These are phyloP conservation scores for Meloidogyne chitwoodi DNA, from an alignment of 1,140 invertebrate genomes.

Conservation along the genomic window DNA sequence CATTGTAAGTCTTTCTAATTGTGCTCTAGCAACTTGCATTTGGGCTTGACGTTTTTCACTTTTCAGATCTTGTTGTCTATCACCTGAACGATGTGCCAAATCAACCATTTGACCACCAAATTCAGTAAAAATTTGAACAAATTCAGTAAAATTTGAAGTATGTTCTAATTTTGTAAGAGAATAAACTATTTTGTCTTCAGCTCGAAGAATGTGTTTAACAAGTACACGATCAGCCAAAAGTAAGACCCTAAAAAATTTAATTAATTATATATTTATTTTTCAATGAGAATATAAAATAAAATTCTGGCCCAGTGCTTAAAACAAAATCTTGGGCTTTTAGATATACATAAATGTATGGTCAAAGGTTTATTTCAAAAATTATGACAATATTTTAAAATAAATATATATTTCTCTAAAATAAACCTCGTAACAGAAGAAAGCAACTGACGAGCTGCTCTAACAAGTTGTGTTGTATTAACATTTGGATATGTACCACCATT, in stretches of 20 bases:
- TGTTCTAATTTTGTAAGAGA: conserved; percentile 71
- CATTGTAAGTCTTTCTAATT: conserved; percentile 88
- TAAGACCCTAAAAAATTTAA: conserved; percentile 72
- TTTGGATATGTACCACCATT: background rate
- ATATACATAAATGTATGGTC: too few relatives aligned
- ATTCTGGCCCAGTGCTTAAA: too few relatives aligned
- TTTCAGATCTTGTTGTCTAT: conserved; percentile 73
- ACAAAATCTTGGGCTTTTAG: too few relatives aligned
- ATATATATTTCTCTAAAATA: too few relatives aligned
- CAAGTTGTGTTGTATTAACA: conserved; percentile 71
- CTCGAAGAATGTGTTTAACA: conserved; percentile 87
- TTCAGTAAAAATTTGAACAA: conserved; percentile 95
- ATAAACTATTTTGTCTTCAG: conserved; percentile 78
- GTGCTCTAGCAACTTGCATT: conserved; percentile 68
- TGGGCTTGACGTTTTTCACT: conserved; percentile 88
- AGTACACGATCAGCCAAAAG: conserved; percentile 95
- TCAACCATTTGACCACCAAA: conserved; percentile 98
- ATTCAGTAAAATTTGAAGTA: conserved; percentile 93
- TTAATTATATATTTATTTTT: too few relatives aligned
- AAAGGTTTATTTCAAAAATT: too few relatives aligned
- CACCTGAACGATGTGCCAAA: conserved; percentile 78
- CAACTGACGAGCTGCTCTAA: conserved; percentile 83
- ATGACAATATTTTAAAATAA: too few relatives aligned
- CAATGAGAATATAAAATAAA: too few relatives aligned
- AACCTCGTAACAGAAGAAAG: conserved; percentile 80